A percentile compares a stretch with the other conserved stretches of the same genome.
Evolutionary conservation across 2,113 vertebrate species (phyloP).

Genomic region (Fregetta grallaria): DNA sequence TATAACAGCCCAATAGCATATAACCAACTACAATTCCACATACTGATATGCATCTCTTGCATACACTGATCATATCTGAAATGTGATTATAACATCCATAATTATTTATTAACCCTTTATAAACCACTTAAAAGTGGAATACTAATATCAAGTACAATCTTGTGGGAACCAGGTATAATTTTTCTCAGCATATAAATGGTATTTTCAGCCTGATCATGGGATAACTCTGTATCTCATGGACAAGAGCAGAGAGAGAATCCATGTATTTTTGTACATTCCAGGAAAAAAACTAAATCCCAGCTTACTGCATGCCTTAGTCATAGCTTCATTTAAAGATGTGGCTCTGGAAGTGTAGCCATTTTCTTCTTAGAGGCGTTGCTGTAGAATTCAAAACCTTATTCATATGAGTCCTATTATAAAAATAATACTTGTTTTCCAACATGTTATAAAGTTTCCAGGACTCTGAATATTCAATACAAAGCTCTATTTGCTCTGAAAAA

Average conservation of each 20-base stretch:
- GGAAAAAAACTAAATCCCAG: neutral
- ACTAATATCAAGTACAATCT: neutral
- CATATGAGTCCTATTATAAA: neutral
- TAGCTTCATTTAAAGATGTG: neutral
- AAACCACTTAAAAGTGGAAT: neutral
- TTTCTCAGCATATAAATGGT: neutral
- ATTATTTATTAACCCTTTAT: constrained; percentile 42
- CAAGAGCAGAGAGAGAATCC: neutral
- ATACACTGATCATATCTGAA: constrained; percentile 18
- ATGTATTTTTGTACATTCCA: neutral
- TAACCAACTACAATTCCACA: neutral
- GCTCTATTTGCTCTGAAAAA: neutral
- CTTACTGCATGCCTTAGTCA: neutral
- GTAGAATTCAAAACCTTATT: neutral
- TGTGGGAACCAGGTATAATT: neutral
- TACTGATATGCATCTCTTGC: neutral
- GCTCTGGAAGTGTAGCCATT: neutral
- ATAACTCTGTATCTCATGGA: neutral
- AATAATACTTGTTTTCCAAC: neutral
- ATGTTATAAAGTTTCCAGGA: neutral
- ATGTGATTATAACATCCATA: neutral
- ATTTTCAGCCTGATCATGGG: neutral
- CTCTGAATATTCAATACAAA: neutral
- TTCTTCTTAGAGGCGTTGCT: neutral
- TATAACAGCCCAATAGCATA: neutral